Base-by-base conservation (phyloP, 2,888 invertebrate species). In the Gandaritis pyraliata region DNA sequence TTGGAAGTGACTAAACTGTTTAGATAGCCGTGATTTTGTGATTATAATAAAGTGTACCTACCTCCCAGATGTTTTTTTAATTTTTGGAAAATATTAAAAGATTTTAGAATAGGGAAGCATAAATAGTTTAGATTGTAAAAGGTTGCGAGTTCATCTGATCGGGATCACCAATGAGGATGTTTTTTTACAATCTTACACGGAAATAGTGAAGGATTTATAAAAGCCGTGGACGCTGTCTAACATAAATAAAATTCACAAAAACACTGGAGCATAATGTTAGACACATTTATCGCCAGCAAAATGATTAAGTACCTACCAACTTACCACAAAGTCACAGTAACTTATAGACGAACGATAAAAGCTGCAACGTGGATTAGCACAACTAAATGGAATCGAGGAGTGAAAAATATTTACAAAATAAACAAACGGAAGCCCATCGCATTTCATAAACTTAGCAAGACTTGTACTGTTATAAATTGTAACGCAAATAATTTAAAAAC, bases 361-460 rank as follows among this genome's bases (percentile, higher is more conserved):
- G 83, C 83, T 64, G 80, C 79, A 70, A 68, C 67, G 73, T 77
- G 79, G 71, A 70, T 64, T 65, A 67, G 66, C 68, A 72, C 64
- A 70, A 63, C 65, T 62, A 70, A 43, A 68, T 73, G 59, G 65
- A 66, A 70, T 66, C 64, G 68, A 66, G 65, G 58, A 57, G 63
- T 65, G 59, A 70, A 65, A 70, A 72, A 68, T 72, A 75, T 72
- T 67, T 72, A 68, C 73, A 74, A 69, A 79, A 74, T 75, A 73
- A 79, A 74, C 74, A 73, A 80, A 77, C 78, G 68, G 78, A 80
- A 87, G 86, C 87, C 83, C 85, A 86, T 80, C 69, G 84, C 82
- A 85, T 77, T 79, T 81, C 77, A 78, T 77, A 70, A 68, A 72
- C 53, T 58, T 60, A 73, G 76, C 74, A 73, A 72, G 60, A 74